Conservation (phyloP, 2,113 vertebrate species). For the Pithys albifrons region DNA sequence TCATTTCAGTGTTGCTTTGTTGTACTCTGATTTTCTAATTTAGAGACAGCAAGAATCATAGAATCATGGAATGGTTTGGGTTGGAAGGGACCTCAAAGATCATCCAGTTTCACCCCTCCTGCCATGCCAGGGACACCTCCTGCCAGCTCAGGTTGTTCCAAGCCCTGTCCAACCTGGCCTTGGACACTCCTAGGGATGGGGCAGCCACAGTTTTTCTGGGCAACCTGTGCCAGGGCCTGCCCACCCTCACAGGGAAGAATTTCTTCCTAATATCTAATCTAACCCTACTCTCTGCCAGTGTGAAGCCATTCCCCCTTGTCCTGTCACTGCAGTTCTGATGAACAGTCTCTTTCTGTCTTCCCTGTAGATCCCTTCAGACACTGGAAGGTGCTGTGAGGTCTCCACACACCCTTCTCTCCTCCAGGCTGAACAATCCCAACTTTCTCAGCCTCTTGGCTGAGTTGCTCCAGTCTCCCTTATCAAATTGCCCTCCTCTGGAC, state of each 20-base stretch:
- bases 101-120: fast-evolving
- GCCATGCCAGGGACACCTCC: neutral
- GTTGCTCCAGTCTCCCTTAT: neutral
- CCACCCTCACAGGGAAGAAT: fast-evolving
- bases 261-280: fast-evolving
- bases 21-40: neutral
- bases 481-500: neutral
- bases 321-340: neutral
- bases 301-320: neutral
- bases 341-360: neutral
- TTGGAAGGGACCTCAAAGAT: neutral
- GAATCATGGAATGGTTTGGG: neutral
- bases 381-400: neutral
- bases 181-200: neutral
- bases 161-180: neutral
- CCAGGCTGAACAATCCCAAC: neutral
- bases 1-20: neutral
- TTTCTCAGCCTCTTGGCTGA: neutral
- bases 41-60: neutral
- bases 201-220: neutral
- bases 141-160: neutral
- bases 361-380: fast-evolving
- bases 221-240: fast-evolving
- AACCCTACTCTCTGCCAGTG: fast-evolving
- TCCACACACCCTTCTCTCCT: neutral